Conservation (phyloP, 2,888 invertebrate species). For the Archips crataeganus region DNA sequence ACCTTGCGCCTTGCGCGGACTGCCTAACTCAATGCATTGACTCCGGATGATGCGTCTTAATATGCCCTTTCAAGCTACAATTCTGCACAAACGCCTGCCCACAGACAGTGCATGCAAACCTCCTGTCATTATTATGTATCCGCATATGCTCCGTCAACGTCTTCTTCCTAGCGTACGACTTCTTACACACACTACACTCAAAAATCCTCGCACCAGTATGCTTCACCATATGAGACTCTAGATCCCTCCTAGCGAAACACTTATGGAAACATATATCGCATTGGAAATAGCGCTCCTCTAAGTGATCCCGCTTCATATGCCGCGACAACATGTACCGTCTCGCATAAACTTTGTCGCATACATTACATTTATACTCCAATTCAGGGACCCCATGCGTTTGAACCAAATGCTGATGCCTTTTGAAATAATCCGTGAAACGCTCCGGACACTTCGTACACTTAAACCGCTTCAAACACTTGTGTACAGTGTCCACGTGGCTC, state of each 20-base stretch:
- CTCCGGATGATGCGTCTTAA: constrained; percentile 70
- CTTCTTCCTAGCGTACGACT: constrained; percentile 72
- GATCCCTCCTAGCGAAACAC: constrained; percentile 59
- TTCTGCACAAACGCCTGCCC: constrained; percentile 76
- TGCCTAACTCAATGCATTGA: constrained; percentile 24
- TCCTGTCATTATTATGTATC: constrained; percentile 73
- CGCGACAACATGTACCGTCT: constrained; percentile 59
- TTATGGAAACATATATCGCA: constrained; percentile 63
- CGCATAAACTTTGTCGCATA: constrained; percentile 55
- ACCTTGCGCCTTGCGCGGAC: too few species aligned
- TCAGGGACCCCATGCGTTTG: constrained; percentile 50
- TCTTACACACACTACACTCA: constrained; percentile 73
- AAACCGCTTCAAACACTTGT: constrained; percentile 54
- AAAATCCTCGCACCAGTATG: constrained; percentile 68
- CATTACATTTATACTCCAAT: constrained; percentile 48
- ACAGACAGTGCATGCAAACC: constrained; percentile 71
- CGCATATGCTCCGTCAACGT: constrained; percentile 73
- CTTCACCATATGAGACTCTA: constrained; percentile 66
- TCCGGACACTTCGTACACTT: constrained; percentile 58
- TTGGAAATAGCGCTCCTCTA: constrained; percentile 64
- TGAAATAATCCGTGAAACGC: constrained; percentile 58
- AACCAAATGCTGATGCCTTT: constrained; percentile 57
- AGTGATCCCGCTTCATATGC: constrained; percentile 70
- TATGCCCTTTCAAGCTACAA: constrained; percentile 73
- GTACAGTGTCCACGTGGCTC: constrained; percentile 53